These are phyloP conservation scores for zebrafish (Danio rerio) DNA, from an alignment of 2,113 vertebrate genomes.

Conservation along the genomic window DNA sequence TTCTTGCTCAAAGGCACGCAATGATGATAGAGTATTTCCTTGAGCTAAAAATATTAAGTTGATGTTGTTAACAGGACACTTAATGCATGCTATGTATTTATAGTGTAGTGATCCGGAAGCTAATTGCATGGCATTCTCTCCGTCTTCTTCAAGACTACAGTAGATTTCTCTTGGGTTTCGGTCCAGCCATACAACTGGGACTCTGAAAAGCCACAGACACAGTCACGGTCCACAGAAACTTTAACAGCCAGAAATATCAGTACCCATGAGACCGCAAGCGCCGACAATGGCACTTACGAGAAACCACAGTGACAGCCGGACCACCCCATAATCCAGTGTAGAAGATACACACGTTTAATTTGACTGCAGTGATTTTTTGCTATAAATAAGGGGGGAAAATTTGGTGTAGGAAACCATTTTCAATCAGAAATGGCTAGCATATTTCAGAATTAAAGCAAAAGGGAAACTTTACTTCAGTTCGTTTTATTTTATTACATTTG, in stretches of 20 bases:
- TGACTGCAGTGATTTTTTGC: neutral
- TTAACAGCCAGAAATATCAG: constrained; percentile 22
- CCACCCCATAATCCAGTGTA: neutral
- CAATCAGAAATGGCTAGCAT: neutral
- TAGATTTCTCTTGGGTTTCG: constrained; percentile 24
- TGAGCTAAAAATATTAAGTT: constrained; percentile 35
- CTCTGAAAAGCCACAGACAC: constrained; percentile 20
- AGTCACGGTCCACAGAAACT: neutral
- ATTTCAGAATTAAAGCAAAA: neutral
- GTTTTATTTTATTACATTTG: too few species aligned
- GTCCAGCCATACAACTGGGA: constrained; percentile 12
- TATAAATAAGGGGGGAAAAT: neutral
- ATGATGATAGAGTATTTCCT: constrained; percentile 22
- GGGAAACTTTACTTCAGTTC: neutral
- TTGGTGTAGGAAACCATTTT: neutral
- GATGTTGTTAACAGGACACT: constrained; percentile 18
- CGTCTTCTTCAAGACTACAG: neutral
- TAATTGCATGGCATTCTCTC: constrained; percentile 3
- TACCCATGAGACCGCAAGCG: neutral
- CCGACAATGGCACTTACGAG: neutral
- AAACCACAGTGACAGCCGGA: neutral
- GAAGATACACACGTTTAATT: neutral
- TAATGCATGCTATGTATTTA: neutral
- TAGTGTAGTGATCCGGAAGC: neutral
- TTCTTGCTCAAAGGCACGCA: neutral